Evolutionary conservation across 2,888 invertebrate genomes (phyloP), one percentile per base, ranked within the genome.

Genomic region (Tuta absoluta): DNA sequence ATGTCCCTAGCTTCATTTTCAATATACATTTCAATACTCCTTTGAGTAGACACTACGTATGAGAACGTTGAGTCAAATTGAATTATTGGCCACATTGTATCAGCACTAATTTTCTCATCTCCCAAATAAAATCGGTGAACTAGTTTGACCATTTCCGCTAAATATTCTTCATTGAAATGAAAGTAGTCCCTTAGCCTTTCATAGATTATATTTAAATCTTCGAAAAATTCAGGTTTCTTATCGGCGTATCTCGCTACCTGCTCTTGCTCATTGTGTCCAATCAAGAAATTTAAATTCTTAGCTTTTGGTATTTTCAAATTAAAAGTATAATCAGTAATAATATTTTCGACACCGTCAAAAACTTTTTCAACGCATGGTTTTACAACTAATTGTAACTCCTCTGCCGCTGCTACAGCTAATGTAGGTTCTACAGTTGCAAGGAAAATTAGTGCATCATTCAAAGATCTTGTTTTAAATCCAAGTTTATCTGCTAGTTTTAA

Each of bases 261-360:
- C 73, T 88, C 88, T 41, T 79, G 68, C 53, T 77, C 74, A 53
- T 73, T 84, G 53, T 80, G 85, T 1, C 88, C 88, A 2, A 82
- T 69, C 14, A 88, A 63, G 23, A 86, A 68, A 7, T 81, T 73
- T 14, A 82, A 72, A 23, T 74, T 70, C 49, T 67, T 75, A 0
- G 71, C 76, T 75, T 81, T 85, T 0, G 80, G 75, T 0, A 72
- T 65, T n/a, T 69, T 49, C 24, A 76, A 66, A 48, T 75, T 74
- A 1, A 80, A 65, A 68, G 85, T 81, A 66, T 76, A 72, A 19
- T 72, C 72, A 3, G 76, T 69, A 37, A 87, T 64, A 62, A 87
- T 79, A 0, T 73, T 69, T 48, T 82, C 80, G 0, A 81, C 75
- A 24, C 68, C 71, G 2, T 81, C 75, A 61, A 83, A 82, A 57